Base-by-base conservation (phyloP, 2,113 vertebrate genomes). In the Nothoprocta perdicaria region DNA sequence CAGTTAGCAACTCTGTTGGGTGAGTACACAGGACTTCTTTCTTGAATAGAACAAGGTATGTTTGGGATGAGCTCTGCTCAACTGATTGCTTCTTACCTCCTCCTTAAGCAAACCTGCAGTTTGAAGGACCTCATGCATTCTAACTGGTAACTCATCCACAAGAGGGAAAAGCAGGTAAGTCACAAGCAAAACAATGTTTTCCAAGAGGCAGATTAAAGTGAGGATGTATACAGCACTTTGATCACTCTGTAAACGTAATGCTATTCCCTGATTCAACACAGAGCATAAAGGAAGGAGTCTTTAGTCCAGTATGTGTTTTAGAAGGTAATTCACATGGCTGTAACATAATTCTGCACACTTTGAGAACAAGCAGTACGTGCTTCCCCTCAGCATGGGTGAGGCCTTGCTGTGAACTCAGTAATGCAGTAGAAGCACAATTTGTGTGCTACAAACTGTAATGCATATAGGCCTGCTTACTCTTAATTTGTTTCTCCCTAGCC, bases 1-100 rank as follows among this genome's bases (percentile, higher is more conserved):
- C 62, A 75, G 61, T 60, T 50, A 80, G 10, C 12, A 77, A 4
- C 15, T 27, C 66, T 5, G 2, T 6, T 3, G 1, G 50, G 67
- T 78, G 61, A 80, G 50, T 41, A 80, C 68, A 38, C 18, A 60
- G 71, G 50, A 60, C 55, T 69, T 75, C 18, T 17, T 52, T 81
- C 53, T 58, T 62, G 48, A 87, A 76, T 29, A 71, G 76, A 76
- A 43, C 1, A 3, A 67, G 14, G 67, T 62, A n/a, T 0, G 0
- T 58, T 62, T 74, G 48, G 1, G 8, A 35, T 73, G 82, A 92
- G 55, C 35, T 57, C 45, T 0, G 1, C 74, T 40, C 76, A 84
- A 58, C 67, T 82, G 72, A 26, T 40, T 58, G 12, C 22, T 41
- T 45, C 55, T 71, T 71, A 52, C 71, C 75, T 69, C 4, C 43